Conservation (phyloP, 2,113 vertebrate genomes). For the Murina feae region DNA sequence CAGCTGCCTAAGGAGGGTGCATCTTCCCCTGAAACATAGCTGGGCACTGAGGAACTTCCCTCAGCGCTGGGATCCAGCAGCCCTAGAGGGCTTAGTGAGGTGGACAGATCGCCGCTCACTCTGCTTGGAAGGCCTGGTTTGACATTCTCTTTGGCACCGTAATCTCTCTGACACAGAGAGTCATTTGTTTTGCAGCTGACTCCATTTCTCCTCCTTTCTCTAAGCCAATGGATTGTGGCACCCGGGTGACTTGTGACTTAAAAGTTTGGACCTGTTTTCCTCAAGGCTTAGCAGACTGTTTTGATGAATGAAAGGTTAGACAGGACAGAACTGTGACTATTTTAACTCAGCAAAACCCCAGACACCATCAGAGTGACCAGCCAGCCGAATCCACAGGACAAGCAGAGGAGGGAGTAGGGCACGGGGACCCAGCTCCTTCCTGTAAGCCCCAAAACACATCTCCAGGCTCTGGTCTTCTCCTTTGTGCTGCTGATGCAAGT, state of each 20-base stretch:
- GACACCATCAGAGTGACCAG: not conserved
- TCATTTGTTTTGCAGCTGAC: not conserved
- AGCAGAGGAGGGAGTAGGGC: rapidly evolving
- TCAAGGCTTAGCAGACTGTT: not conserved
- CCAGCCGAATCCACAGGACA: not conserved
- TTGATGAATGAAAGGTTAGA: not conserved
- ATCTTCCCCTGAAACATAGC: not conserved
- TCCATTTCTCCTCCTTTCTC: not conserved
- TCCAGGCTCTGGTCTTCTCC: not conserved
- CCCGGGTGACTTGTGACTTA: not conserved
- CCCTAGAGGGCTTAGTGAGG: not conserved
- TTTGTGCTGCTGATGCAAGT: not conserved
- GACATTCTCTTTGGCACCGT: not conserved
- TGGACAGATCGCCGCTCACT: not conserved
- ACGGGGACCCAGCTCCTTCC: not conserved
- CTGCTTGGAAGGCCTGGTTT: not conserved
- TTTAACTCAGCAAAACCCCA: not conserved
- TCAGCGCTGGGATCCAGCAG: rapidly evolving
- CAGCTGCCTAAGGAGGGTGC: rapidly evolving
- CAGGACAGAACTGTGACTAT: not conserved
- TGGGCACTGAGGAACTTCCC: not conserved
- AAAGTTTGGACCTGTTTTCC: not conserved
- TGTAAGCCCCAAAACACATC: not conserved
- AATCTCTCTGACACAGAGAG: not conserved
- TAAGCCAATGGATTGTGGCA: not conserved